phyloP scores from a whole-genome alignment of 2,797 vertebrate species.

The Cirrhinus molitorella region DNA sequence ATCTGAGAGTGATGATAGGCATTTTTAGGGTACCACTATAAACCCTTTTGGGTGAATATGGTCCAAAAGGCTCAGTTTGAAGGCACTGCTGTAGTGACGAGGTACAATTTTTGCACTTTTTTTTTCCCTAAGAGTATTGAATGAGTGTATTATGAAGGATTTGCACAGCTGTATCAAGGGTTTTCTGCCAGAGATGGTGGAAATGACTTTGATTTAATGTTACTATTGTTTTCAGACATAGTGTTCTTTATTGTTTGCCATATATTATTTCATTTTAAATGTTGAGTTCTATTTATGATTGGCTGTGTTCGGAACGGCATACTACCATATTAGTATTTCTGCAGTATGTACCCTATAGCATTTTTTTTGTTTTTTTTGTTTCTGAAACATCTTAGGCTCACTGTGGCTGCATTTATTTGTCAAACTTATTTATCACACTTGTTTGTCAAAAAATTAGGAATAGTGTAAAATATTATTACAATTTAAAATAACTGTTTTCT shows the following conservation, averaged over 20 bases:
- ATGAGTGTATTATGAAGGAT: not conserved
- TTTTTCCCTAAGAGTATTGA: not conserved
- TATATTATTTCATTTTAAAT: constrained; percentile 4
- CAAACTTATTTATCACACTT: no score
- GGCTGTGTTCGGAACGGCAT: not conserved
- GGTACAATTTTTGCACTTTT: not conserved
- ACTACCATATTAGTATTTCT: not conserved
- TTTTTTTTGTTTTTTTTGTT: not conserved
- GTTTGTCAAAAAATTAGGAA: not conserved
- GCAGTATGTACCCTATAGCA: not conserved
- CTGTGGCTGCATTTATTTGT: not conserved
- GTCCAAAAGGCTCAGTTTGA: not conserved
- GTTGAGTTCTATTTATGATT: constrained; percentile 2
- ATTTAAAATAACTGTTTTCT: no score
- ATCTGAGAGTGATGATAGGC: not conserved
- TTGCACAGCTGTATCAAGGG: constrained; percentile 30
- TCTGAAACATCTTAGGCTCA: not conserved
- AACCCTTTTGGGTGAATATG: not conserved
- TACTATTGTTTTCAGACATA: constrained; percentile 1
- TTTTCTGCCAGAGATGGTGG: not conserved
- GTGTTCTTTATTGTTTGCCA: constrained; percentile 25
- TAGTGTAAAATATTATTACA: no score
- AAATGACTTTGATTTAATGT: constrained; percentile 20
- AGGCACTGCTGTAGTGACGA: not conserved
- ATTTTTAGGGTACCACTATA: not conserved